Conservation (phyloP, 2,113 vertebrate genomes). For the Actenoides hombroni region DNA sequence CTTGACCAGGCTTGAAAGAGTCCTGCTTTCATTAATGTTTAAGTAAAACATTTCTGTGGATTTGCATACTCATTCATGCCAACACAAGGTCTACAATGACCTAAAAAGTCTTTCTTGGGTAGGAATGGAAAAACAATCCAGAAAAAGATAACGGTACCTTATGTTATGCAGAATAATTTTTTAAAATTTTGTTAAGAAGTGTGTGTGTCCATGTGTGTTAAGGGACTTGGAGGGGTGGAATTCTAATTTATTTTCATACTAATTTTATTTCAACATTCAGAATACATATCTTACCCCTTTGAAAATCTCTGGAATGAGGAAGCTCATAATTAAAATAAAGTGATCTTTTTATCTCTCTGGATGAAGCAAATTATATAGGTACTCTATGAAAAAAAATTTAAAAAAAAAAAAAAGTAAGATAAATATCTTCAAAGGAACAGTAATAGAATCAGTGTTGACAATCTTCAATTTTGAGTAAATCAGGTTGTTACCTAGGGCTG, state of each 20-base stretch:
- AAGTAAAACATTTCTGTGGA: neutral
- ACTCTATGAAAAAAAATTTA: neutral
- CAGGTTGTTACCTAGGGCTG: neutral
- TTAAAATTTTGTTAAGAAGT: neutral
- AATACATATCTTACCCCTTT: neutral
- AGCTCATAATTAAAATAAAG: neutral
- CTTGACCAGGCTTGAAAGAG: neutral
- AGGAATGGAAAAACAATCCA: neutral
- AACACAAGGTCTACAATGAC: neutral
- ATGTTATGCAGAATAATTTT: neutral
- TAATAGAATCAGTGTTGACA: neutral
- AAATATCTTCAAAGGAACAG: neutral
- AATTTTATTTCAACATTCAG: neutral
- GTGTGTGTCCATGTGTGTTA: accelerated
- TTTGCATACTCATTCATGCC: neutral
- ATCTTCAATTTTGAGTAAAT: neutral
- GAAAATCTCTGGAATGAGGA: neutral
- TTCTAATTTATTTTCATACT: neutral
- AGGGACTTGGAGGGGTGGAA: neutral
- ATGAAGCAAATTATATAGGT: neutral
- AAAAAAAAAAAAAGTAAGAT: neutral
- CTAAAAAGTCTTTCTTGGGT: neutral
- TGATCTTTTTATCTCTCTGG: neutral
- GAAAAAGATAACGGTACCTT: neutral
- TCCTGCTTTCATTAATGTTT: neutral